A percentile compares a stretch with the other conserved stretches of the same genome.
Conservation (phyloP, 2,888 invertebrate genomes). For the Amiota communis region DNA sequence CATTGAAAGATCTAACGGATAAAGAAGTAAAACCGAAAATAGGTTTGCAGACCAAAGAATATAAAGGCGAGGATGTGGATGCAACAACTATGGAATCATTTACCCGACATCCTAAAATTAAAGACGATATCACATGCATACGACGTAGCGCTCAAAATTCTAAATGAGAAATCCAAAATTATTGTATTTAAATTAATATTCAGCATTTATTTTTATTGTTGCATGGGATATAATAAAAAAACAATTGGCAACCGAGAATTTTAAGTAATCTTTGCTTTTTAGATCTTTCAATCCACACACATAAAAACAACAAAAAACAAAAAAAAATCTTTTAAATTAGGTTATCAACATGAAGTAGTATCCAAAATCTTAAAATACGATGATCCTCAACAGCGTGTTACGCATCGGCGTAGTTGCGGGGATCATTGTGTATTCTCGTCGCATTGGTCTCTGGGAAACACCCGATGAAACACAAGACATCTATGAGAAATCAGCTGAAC, state of each 20-base stretch:
- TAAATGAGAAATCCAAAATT: conserved; percentile 34
- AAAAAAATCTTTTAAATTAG: background rate
- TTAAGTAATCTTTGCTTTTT: background rate
- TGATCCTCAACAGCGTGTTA: conserved; percentile 46
- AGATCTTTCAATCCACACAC: background rate
- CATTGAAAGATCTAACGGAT: background rate
- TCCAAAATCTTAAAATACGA: conserved; percentile 13
- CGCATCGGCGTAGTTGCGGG: conserved; percentile 50
- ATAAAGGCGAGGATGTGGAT: too few relatives aligned
- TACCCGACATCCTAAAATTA: conserved; percentile 42
- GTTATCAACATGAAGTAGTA: background rate
- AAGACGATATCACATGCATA: conserved; percentile 53
- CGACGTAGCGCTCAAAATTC: conserved; percentile 30
- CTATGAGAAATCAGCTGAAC: conserved; percentile 35
- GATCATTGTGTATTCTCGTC: conserved; percentile 47
- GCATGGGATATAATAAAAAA: background rate
- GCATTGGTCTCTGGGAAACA: conserved; percentile 49
- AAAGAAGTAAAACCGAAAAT: background rate
- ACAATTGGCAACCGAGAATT: background rate
- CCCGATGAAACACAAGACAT: conserved; percentile 41
- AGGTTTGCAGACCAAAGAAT: background rate
- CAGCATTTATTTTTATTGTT: background rate
- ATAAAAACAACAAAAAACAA: background rate
- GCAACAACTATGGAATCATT: background rate
- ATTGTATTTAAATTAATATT: conserved; percentile 9